phyloP scores from a whole-genome alignment of 2,113 vertebrate genomes.

The Onychostruthus taczanowskii region DNA sequence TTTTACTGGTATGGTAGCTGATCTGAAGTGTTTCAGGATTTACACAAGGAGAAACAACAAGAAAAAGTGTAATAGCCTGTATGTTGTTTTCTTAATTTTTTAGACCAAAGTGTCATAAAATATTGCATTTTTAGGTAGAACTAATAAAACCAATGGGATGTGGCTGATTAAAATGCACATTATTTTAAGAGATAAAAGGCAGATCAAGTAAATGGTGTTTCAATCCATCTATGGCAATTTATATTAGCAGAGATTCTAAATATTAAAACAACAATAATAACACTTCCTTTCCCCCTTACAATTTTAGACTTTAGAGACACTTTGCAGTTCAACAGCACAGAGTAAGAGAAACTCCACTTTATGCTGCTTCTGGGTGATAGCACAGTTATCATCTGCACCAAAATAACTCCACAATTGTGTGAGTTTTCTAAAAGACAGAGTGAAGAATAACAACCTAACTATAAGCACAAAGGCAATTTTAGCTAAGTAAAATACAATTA shows the following conservation, averaged over 20 bases:
- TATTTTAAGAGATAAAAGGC: not conserved
- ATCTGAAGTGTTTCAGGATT: not conserved
- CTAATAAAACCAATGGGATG: not conserved
- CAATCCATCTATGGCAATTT: not conserved
- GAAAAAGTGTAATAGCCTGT: not conserved
- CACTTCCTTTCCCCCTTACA: not conserved
- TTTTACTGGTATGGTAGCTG: not conserved
- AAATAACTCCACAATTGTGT: not conserved
- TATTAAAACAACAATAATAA: not conserved
- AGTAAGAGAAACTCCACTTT: not conserved
- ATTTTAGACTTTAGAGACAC: not conserved
- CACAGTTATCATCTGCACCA: not conserved
- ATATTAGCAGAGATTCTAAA: not conserved
- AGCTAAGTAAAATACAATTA: constrained; percentile 10
- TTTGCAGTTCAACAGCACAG: not conserved
- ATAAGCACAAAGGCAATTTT: not conserved
- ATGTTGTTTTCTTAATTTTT: not conserved
- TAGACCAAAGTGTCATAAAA: not conserved
- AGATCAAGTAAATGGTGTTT: not conserved
- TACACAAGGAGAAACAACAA: not conserved
- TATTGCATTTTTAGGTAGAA: not conserved
- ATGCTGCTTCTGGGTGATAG: not conserved
- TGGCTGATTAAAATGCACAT: not conserved
- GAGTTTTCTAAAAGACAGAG: not conserved
- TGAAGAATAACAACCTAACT: not conserved